Percentiles rank a stretch among this genome's conserved stretches.
These are phyloP conservation scores for Ophioderma brevispina DNA, from an alignment of 35 echinoderm and acorn worm species.

Conservation along the genomic window DNA sequence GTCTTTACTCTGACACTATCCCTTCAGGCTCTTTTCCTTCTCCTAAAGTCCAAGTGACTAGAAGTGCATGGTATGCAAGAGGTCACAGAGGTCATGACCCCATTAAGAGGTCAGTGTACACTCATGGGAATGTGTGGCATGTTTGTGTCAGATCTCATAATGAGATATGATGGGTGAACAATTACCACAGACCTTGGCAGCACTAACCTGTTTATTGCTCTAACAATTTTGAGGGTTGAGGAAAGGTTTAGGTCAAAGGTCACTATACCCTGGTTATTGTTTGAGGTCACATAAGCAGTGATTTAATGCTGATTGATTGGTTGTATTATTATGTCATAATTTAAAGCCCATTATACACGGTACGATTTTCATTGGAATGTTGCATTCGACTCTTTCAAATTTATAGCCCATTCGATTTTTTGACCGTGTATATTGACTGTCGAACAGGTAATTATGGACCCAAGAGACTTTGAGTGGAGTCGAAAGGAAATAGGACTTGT, in stretches of 20 bases:
- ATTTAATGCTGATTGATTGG: neutral
- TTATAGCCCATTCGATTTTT: no score
- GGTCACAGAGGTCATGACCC: neutral
- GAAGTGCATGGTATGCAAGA: neutral
- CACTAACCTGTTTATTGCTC: neutral
- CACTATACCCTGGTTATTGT: neutral
- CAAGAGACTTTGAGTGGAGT: no score
- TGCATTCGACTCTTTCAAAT: no score
- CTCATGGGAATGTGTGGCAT: neutral
- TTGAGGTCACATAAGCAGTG: neutral
- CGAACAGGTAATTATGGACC: no score
- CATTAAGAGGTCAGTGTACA: neutral
- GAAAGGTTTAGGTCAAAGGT: neutral
- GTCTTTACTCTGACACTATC: no score
- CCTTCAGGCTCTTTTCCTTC: neutral
- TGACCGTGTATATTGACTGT: no score
- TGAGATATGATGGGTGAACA: neutral
- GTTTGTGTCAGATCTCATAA: neutral
- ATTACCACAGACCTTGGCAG: neutral
- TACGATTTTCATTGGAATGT: no score
- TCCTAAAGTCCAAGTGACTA: neutral
- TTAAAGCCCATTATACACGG: no score
- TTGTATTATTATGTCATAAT: no score
- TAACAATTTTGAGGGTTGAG: neutral
- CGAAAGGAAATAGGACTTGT: no score